Percentiles rank a stretch among this genome's conserved stretches.
phyloP scores from a whole-genome alignment of 2,113 vertebrate species.

The Pachyramphus minor region DNA sequence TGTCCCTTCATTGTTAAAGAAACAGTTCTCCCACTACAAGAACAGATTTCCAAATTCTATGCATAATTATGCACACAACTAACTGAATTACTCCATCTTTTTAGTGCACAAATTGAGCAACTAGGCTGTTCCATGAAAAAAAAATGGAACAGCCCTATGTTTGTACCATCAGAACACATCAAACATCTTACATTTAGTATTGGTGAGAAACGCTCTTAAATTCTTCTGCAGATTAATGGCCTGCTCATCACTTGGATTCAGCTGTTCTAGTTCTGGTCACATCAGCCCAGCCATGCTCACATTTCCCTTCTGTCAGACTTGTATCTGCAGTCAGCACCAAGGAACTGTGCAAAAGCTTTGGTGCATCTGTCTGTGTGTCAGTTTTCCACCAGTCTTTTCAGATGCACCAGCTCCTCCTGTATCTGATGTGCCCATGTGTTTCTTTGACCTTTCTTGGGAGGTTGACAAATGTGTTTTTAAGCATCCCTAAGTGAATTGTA shows the following conservation, averaged over 20 bases:
- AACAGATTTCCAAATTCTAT: not conserved
- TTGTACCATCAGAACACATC: not conserved
- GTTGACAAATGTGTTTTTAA: conserved; percentile 73
- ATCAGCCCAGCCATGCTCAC: not conserved
- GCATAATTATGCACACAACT: not conserved
- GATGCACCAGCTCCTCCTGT: conserved; percentile 22
- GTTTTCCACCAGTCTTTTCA: not conserved
- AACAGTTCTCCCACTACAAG: not conserved
- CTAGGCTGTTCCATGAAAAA: not conserved
- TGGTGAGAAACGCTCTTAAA: not conserved
- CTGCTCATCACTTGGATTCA: not conserved
- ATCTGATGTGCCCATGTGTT: conserved; percentile 24
- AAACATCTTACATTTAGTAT: not conserved
- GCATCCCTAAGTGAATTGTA: conserved; percentile 74
- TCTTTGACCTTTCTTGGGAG: conserved; percentile 66
- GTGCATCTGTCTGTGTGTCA: not conserved
- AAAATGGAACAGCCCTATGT: rapidly evolving
- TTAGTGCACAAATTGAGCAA: not conserved
- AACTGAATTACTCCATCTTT: not conserved
- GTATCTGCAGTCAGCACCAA: not conserved
- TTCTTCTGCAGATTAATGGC: not conserved
- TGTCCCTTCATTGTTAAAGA: not conserved
- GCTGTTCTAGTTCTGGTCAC: not conserved
- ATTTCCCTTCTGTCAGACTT: not conserved
- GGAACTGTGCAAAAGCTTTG: not conserved